Evolutionary conservation across 23 tunicate species (phyloP), one percentile per base, ranked within the genome.

Genomic region (Botrylloides violaceus): DNA sequence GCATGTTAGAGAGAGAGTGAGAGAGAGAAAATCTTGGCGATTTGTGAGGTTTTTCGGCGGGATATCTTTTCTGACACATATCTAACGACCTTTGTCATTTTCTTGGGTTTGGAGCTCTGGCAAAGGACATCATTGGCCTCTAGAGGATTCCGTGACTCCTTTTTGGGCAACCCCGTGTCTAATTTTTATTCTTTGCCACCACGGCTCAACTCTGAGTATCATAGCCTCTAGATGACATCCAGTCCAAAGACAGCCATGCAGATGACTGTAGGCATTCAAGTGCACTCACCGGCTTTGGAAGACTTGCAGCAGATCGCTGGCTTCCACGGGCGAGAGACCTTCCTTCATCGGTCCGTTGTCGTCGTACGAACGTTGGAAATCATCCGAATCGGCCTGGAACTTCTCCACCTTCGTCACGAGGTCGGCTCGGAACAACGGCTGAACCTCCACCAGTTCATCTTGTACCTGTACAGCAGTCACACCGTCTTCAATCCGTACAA

Each of bases 321-420:
- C 99, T 77, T 95, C 99, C 27, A 68, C 65, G 2, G 99, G 99
- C 18, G 91, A 71, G 34, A 95, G 77, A 5, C 96, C 99, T 30
- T 95, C 96, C 58, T 76, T 80, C 96, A 95, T 81, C 2, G 99
- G 99, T 1, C 99, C 99, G 24, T 68, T 64, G 15, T 27, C 66
- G 49, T 87, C 96, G 70, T 87, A 95, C 6, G 81, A 66, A 7
- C 83, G 77, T 48, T 95, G 95, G 70, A 95, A 95, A 48, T 66
- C 59, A 4, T 70, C 75, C 29, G 92, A 76, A 47, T 83, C 96
- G 21, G 29, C 49, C 49, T 95, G 83, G 43, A 95, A 95, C 64
- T 83, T 76, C 36, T 87, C 96, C 19, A 95, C 99, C 65, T 84
- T 80, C 4, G 37, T 65, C 61, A 82, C 79, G 25, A 95, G 77